Conservation (phyloP, 2,888 invertebrate species). For the Nomada hirtipes region DNA sequence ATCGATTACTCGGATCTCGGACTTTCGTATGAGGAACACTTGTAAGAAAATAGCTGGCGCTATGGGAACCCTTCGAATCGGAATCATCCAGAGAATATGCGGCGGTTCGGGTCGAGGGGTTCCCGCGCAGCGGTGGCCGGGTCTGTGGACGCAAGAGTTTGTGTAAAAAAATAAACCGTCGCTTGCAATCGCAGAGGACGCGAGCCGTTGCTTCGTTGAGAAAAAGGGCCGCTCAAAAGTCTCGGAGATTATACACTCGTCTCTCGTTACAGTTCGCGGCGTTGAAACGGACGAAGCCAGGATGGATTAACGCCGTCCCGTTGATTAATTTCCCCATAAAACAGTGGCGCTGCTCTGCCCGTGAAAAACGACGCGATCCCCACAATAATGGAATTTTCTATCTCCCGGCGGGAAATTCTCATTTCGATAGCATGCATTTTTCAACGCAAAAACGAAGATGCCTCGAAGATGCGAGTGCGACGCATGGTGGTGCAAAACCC, state of each 20-base stretch:
- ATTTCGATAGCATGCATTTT: no score
- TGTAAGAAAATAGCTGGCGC: neutral
- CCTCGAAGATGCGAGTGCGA: no score
- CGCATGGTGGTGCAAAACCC: no score
- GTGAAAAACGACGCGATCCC: no score
- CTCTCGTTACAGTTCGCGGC: neutral
- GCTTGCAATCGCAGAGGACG: neutral
- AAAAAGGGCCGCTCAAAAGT: neutral
- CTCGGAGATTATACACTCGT: neutral
- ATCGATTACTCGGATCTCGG: no score
- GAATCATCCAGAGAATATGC: neutral
- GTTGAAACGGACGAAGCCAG: neutral
- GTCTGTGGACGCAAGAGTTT: neutral
- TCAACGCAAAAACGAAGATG: no score
- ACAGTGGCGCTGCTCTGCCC: no score
- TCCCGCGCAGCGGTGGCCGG: neutral
- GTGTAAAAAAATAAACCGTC: slow-evolving; percentile 15
- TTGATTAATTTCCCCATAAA: no score
- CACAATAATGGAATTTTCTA: no score
- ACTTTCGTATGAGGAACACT: neutral
- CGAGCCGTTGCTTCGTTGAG: no score
- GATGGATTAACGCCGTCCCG: neutral
- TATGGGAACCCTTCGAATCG: neutral
- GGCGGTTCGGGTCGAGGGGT: neutral
- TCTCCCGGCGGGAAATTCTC: no score